These are phyloP conservation scores for Drosophila demipolita DNA, from an alignment of 2,888 invertebrate species.

Conservation along the genomic window DNA sequence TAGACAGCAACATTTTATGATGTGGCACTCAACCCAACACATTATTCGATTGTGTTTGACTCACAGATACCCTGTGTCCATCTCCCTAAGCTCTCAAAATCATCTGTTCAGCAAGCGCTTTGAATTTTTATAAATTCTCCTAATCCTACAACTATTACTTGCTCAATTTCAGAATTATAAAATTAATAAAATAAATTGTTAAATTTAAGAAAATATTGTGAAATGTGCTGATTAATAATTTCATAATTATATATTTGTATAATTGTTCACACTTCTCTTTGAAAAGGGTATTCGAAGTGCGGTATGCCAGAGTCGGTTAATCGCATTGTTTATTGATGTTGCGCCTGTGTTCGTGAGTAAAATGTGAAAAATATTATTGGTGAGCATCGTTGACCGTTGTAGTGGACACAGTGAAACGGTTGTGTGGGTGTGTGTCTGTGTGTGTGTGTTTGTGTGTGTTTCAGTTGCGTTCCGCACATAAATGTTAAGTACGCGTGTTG, in stretches of 20 bases:
- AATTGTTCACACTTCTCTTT: neutral
- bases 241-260: too few relatives aligned
- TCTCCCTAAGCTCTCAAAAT: neutral
- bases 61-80: neutral
- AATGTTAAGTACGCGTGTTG: conserved; percentile 77
- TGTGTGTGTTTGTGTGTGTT: conserved; percentile 19
- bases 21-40: conserved; percentile 16
- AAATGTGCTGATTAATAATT: neutral
- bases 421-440: conserved; percentile 2
- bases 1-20: conserved; percentile 24
- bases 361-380: conserved; percentile 54
- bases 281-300: conserved; percentile 12
- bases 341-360: conserved; percentile 59
- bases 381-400: conserved; percentile 20
- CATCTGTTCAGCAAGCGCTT: neutral
- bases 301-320: neutral
- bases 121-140: neutral
- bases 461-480: conserved; percentile 70
- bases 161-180: neutral
- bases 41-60: neutral
- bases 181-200: neutral
- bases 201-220: neutral
- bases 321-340: conserved; percentile 27
- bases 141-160: neutral
- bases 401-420: conserved; percentile 12